Evolutionary conservation across 2,797 vertebrate species (phyloP).

Genomic region (Dendrocincla fuliginosa): DNA sequence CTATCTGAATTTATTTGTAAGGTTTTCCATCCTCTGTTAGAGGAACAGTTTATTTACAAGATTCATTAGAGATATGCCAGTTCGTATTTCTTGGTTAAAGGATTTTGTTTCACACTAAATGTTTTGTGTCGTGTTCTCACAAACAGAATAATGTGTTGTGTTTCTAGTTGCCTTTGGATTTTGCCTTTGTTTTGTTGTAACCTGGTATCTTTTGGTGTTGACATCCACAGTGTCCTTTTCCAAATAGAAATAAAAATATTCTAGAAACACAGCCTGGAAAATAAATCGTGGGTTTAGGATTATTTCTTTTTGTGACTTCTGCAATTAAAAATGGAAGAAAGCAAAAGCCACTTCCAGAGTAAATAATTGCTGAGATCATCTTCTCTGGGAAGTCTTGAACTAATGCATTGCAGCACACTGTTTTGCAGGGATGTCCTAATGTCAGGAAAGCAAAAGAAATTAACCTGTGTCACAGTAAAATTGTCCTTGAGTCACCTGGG

Average conservation of each 20-base stretch:
- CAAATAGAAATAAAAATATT: not conserved
- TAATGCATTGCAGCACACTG: fast-evolving
- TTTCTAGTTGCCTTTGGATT: not conserved
- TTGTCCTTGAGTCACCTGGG: slow-evolving; percentile 14
- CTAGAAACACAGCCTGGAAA: not conserved
- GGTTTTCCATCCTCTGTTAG: not conserved
- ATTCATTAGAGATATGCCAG: not conserved
- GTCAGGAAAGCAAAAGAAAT: not conserved
- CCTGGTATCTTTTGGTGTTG: not conserved
- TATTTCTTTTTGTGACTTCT: not conserved
- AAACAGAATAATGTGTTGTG: not conserved
- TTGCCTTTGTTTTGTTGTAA: not conserved
- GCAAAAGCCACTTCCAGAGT: not conserved
- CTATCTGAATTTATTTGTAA: not conserved
- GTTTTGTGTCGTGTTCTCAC: not conserved
- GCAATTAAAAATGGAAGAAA: not conserved
- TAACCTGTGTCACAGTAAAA: not conserved
- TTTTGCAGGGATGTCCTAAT: not conserved
- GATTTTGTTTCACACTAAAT: not conserved
- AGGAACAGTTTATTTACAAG: not conserved
- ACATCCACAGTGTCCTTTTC: not conserved
- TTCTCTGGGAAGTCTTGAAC: not conserved
- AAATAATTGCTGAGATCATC: not conserved
- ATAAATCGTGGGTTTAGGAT: not conserved
- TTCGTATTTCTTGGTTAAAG: not conserved